A percentile compares a stretch with the other conserved stretches of the same genome.
These are phyloP conservation scores for Hemicrepidius hirtus DNA, from an alignment of 2,888 invertebrate genomes.

Conservation along the genomic window DNA sequence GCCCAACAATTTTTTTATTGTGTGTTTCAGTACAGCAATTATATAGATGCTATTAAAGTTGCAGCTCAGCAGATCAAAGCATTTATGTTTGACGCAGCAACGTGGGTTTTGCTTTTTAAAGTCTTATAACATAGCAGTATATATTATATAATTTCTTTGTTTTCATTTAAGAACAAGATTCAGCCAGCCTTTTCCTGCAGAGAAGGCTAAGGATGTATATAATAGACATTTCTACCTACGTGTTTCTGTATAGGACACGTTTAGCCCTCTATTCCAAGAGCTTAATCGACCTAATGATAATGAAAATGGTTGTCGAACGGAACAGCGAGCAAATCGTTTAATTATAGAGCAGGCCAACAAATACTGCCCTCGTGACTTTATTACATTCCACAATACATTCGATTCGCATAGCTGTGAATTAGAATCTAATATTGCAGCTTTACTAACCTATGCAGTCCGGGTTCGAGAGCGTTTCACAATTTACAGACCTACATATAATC, in stretches of 20 bases:
- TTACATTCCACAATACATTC: conserved; percentile 43
- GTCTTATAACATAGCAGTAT: too few species aligned
- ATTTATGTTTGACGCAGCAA: too few species aligned
- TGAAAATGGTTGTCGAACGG: conserved; percentile 52
- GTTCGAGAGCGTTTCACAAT: conserved; percentile 38
- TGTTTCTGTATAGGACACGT: conserved; percentile 17
- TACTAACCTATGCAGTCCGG: conserved; percentile 36
- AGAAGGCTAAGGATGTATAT: not conserved
- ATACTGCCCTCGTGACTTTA: conserved; percentile 54
- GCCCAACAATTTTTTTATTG: too few species aligned
- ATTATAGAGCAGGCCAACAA: conserved; percentile 61
- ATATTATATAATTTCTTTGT: too few species aligned
- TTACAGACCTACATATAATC: conserved; percentile 34
- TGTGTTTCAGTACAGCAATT: too few species aligned
- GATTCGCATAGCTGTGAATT: conserved; percentile 44
- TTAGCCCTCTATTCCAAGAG: conserved; percentile 12
- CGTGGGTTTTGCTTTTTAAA: too few species aligned
- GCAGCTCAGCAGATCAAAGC: too few species aligned
- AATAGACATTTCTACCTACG: not conserved
- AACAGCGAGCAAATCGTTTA: conserved; percentile 63
- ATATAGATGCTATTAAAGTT: too few species aligned
- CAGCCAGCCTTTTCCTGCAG: too few species aligned
- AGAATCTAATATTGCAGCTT: conserved; percentile 40
- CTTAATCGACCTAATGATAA: conserved; percentile 33
- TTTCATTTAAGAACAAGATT: too few species aligned